Evolutionary conservation across 2,888 invertebrate genomes (phyloP).

Genomic region (Scelioninae gen. 1): DNA sequence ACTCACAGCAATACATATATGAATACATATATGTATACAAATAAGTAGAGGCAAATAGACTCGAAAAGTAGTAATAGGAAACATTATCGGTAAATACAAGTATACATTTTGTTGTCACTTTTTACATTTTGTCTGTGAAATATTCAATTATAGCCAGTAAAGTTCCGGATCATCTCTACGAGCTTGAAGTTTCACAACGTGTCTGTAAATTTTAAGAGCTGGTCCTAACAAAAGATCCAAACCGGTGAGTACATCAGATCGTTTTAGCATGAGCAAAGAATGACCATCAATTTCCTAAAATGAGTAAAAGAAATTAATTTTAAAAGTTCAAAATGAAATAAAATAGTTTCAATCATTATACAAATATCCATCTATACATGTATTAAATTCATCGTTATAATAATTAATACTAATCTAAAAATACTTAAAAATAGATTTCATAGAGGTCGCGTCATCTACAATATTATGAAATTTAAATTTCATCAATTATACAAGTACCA

Average conservation of each 20-base stretch:
- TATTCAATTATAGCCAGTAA: constrained; percentile 87
- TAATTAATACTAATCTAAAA: too few relatives aligned
- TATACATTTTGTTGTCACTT: not conserved
- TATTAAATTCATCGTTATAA: too few relatives aligned
- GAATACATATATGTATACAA: not conserved
- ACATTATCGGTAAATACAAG: not conserved
- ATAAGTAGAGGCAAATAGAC: too few relatives aligned
- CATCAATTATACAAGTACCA: too few relatives aligned
- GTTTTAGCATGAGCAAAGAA: constrained; percentile 92
- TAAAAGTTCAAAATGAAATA: too few relatives aligned
- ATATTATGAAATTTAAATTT: too few relatives aligned
- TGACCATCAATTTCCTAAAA: constrained; percentile 95
- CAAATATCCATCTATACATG: too few relatives aligned
- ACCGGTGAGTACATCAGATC: constrained; percentile 93
- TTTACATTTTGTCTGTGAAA: not conserved
- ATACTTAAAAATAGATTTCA: too few relatives aligned
- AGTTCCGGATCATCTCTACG: constrained; percentile 89
- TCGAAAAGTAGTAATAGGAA: not conserved
- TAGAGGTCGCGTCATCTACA: too few relatives aligned
- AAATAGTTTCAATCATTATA: too few relatives aligned
- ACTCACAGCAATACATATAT: not conserved
- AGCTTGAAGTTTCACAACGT: constrained; percentile 92
- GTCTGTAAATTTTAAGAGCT: constrained; percentile 92
- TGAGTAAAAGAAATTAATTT: not conserved
- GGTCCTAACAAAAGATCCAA: constrained; percentile 94